These are phyloP conservation scores for Latrodectus hesperus DNA, from an alignment of 2,888 invertebrate species.

Conservation along the genomic window DNA sequence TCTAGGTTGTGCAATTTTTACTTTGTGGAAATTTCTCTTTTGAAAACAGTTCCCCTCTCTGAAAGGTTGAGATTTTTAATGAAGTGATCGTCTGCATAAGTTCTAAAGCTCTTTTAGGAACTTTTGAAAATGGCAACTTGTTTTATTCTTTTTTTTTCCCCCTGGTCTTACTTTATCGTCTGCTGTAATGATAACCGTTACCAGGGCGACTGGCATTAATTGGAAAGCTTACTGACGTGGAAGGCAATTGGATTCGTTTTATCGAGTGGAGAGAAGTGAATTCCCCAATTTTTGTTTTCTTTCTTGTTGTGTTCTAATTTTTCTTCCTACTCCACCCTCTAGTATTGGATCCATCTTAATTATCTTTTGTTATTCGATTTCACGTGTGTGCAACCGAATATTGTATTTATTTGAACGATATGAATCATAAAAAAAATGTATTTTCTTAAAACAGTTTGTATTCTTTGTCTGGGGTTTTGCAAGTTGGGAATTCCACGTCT, in stretches of 20 bases:
- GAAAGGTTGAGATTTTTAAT: not conserved
- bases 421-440: too few relatives aligned
- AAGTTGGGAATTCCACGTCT: too few relatives aligned
- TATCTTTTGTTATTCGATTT: too few relatives aligned
- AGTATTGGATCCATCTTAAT: too few relatives aligned
- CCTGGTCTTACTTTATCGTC: not conserved
- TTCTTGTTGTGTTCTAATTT: too few relatives aligned
- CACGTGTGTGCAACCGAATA: too few relatives aligned
- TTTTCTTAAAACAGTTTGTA: too few relatives aligned
- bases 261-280: too few relatives aligned
- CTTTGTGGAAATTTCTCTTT: not conserved
- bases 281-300: too few relatives aligned
- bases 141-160: not conserved
- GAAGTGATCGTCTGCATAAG: not conserved
- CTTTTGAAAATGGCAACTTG: not conserved
- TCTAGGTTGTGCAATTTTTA: not conserved
- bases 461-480: too few relatives aligned
- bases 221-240: slow-evolving; percentile 58
- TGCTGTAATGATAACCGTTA: slow-evolving; percentile 48
- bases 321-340: too few relatives aligned
- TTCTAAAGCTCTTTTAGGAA: not conserved
- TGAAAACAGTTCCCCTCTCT: not conserved
- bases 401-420: too few relatives aligned
- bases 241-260: slow-evolving; percentile 39
- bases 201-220: slow-evolving; percentile 61